A percentile compares a stretch with the other conserved stretches of the same genome.
Evolutionary conservation across 2,888 invertebrate genomes (phyloP).

Genomic region (Julus scandinavius): DNA sequence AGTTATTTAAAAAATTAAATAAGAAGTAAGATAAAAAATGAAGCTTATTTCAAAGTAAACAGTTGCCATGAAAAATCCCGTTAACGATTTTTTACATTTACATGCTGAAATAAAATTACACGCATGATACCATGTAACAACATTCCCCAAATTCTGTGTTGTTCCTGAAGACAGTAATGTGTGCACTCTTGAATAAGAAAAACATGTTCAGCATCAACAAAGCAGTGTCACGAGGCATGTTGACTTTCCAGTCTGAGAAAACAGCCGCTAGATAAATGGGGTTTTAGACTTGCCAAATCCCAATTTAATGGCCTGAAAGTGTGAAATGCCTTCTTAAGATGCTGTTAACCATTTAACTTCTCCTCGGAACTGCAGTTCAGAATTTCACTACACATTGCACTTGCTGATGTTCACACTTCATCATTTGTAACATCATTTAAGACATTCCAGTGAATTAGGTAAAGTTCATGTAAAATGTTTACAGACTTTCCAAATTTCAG

Average conservation of each 20-base stretch:
- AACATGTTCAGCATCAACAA: not conserved
- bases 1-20: too few species aligned
- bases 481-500: too few species aligned
- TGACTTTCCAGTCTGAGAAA: not conserved
- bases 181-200: not conserved
- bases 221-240: not conserved
- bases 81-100: not conserved
- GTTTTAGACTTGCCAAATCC: not conserved
- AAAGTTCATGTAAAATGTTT: too few species aligned
- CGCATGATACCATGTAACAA: not conserved
- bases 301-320: not conserved
- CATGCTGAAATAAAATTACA: not conserved
- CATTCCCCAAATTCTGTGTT: not conserved
- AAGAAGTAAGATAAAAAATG: too few species aligned
- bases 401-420: not conserved
- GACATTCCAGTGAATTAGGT: not conserved
- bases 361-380: not conserved
- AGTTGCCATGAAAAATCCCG: too few species aligned
- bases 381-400: not conserved
- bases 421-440: not conserved
- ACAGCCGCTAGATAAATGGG: not conserved
- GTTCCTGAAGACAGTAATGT: not conserved
- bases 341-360: not conserved
- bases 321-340: conserved; percentile 1
- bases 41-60: too few species aligned